Base-by-base conservation (phyloP, 2,888 invertebrate genomes). In the Subacronicta megacephala region DNA sequence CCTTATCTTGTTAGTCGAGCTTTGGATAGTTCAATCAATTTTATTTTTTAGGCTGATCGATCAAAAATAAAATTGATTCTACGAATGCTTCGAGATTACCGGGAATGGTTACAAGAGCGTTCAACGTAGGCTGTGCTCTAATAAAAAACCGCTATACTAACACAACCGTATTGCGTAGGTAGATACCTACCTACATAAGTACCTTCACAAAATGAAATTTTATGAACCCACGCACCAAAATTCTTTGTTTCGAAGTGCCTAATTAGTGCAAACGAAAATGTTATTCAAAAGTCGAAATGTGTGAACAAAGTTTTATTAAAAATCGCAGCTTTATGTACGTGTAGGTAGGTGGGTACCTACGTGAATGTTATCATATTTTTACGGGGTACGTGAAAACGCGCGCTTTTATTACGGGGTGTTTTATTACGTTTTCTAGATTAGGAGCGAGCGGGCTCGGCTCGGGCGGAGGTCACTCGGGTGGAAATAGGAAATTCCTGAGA, bases 331-430 rank as follows among this genome's bases (percentile, higher is more conserved):
- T 76, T 67, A 57, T 62, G 62, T 53, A 44, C n/a, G 55, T 62
- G 57, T 56, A n/a, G n/a, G 57, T 59, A 69, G 62, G 70, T 66
- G 62, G 69, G 71, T 74, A 55, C 66, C 75, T 88, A 89, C 92
- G 91, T 91, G 90, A 86, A 86, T 86, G 92, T 94, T 93, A 94
- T 93, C 93, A 94, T 92, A 92, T 92, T 93, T 93, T 94, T 93
- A 93, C 87, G 90, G 88, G 78, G 80, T 82, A 90, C 90, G 90
- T 92, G 93, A 92, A 93, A 93, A 92, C 85, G 90, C 83, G 85
- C 83, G 82, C 74, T 91, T 93, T 93, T 92, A 93, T 91, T 89
- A 88, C 83, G 84, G 85, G 80, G 80, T 75, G 81, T 89, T 93
- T 93, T 93, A 93, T 93, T 91, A 88, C 85, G 82, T 83, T 87